These are phyloP conservation scores for Rhagologus leucostigma DNA, from an alignment of 2,113 vertebrate species.

Conservation along the genomic window DNA sequence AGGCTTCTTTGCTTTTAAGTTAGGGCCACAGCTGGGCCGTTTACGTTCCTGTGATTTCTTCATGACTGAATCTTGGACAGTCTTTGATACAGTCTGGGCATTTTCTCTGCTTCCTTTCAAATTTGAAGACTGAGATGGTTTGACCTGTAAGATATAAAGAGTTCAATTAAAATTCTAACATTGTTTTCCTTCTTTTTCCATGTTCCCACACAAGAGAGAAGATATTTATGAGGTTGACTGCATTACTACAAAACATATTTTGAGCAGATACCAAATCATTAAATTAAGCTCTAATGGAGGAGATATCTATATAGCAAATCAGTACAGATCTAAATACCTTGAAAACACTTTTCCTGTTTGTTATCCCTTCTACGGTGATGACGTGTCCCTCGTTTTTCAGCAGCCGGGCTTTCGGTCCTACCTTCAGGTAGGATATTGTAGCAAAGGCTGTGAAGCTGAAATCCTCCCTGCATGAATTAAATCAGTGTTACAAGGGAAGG, in stretches of 20 bases:
- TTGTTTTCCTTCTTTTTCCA: not conserved
- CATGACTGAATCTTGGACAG: not conserved
- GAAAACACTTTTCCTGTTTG: not conserved
- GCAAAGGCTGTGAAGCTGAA: constrained; percentile 96
- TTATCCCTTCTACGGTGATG: constrained; percentile 76
- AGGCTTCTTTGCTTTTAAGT: constrained; percentile 59
- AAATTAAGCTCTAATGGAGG: not conserved
- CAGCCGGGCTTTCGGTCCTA: constrained; percentile 84
- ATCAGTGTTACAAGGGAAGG: not conserved
- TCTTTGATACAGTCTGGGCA: not conserved
- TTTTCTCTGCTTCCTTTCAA: not conserved
- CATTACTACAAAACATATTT: not conserved
- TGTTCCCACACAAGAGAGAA: not conserved
- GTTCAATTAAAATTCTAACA: not conserved
- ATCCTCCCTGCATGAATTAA: constrained; percentile 82
- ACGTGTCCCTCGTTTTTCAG: constrained; percentile 77
- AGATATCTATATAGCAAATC: not conserved
- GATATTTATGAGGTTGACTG: not conserved
- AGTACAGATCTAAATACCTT: constrained; percentile 52
- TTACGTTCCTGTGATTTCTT: constrained; percentile 71
- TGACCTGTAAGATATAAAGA: constrained; percentile 47
- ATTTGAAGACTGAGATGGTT: not conserved
- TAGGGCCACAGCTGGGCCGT: constrained; percentile 54
- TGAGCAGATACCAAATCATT: not conserved
- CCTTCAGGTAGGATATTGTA: constrained; percentile 91